Evolutionary conservation across 2,888 invertebrate genomes (phyloP), one percentile per base, ranked within the genome.

Genomic region (Ophonus ardosiacus): DNA sequence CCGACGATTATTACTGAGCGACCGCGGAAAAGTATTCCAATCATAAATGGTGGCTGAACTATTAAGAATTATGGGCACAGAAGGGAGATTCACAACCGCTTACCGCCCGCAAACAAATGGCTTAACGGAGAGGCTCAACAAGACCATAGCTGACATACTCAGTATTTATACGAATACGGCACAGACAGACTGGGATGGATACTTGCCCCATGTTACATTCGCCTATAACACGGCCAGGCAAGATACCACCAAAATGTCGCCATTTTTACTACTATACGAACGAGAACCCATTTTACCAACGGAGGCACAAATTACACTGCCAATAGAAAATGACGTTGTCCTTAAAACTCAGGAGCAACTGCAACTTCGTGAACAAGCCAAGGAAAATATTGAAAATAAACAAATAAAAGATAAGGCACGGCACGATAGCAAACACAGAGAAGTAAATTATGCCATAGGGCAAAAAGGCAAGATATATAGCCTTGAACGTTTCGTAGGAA

Each of bases 381-480:
- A 85, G 7, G 74, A 81, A 76, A 87, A 88, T 7, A 87, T 88
- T 3, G 8, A 38, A 7, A 74, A 59, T n/a, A 81, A 78, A 78
- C 87, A 86, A 80, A 59, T 59, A 21, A 84, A 17, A 3, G 88
- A 88, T 24, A 88, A 88, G 65, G 15, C 15, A 24, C 43, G 88
- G 6, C 88, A 87, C 56, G 87, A 88, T 63, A 31, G 5, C 31
- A 31, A 5, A 31, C 31, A 31, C 5, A 1, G 31, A 6, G 2
- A 31, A 31, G 31, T 31, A 31, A 31, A 31, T 31, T 31, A 31
- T 31, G 31, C 2, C 5, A 31, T 31, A 4, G 31, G 31, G 0
- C 31, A 31, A 5, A 31, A 31, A 31, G 31, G 3, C n/a, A n/a
- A n/a, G 3, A 21, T 21, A 21, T 21, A 21, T 3, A 21, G 21